These are phyloP conservation scores for Drosophila prolongata DNA, from an alignment of 2,888 invertebrate species.

Conservation along the genomic window DNA sequence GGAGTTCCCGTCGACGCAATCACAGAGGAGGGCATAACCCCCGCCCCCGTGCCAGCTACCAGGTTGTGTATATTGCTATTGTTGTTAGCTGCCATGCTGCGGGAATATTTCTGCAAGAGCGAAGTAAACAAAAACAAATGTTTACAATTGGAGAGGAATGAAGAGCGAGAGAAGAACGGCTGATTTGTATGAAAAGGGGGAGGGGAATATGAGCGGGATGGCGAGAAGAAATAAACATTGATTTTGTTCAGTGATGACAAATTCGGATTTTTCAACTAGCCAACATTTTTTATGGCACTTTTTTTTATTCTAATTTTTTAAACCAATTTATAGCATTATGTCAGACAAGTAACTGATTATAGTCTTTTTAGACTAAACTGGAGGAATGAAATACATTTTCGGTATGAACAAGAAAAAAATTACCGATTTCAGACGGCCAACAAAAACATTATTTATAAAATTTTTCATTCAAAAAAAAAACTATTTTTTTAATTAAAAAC, in stretches of 20 bases:
- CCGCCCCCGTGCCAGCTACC: constrained; percentile 45
- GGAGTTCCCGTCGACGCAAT: constrained; percentile 76
- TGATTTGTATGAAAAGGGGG: constrained; percentile 2
- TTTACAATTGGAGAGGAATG: constrained; percentile 31
- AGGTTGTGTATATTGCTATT: constrained; percentile 70
- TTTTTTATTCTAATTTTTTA: background rate
- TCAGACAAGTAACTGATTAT: too few species aligned
- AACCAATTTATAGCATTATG: too few species aligned
- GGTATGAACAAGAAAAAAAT: too few species aligned
- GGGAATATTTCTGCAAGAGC: constrained; percentile 29
- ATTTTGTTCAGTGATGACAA: constrained; percentile 24
- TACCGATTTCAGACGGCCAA: too few species aligned
- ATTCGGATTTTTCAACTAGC: background rate
- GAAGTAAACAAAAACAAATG: constrained; percentile 47
- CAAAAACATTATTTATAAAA: too few species aligned
- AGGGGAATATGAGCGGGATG: constrained; percentile 11
- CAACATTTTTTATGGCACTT: background rate
- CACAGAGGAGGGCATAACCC: constrained; percentile 72
- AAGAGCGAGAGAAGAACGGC: constrained; percentile 20
- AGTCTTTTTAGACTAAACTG: too few species aligned
- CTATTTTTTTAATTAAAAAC: too few species aligned
- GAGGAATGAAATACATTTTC: too few species aligned
- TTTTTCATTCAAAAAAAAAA: too few species aligned
- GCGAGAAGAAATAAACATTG: constrained; percentile 24
- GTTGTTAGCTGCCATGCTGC: constrained; percentile 76